These are phyloP conservation scores for Neogobius melanostomus DNA, from an alignment of 2,113 vertebrate genomes.

Conservation along the genomic window DNA sequence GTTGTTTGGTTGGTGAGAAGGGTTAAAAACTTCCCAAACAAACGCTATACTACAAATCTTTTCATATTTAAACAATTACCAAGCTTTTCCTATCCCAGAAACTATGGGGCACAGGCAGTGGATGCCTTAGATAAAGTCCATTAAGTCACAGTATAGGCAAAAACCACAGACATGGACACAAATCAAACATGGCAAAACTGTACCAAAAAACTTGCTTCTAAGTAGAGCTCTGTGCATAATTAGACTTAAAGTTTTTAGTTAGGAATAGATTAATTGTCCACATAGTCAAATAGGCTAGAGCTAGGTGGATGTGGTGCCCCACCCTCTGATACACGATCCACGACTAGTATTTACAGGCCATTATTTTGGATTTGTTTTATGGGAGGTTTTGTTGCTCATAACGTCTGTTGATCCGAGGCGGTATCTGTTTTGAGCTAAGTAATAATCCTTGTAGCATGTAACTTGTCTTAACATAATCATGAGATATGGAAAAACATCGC, in stretches of 20 bases:
- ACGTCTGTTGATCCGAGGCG: conserved; percentile 30
- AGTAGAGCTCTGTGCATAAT: no score
- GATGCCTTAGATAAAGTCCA: not conserved
- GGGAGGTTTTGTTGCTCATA: conserved; percentile 43
- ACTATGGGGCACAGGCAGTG: not conserved
- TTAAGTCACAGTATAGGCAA: not conserved
- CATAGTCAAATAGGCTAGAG: no score
- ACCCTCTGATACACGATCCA: conserved; percentile 32
- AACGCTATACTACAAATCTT: not conserved
- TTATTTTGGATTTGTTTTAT: conserved; percentile 35
- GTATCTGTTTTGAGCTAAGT: conserved; percentile 25
- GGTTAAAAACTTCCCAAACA: no score
- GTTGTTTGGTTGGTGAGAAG: no score
- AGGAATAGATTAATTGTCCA: no score
- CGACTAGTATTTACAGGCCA: conserved; percentile 43
- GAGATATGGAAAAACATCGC: not conserved
- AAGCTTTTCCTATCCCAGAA: not conserved
- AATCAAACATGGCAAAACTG: no score
- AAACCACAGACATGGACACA: no score
- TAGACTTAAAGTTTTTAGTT: no score
- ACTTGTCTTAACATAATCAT: not conserved
- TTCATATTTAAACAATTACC: not conserved
- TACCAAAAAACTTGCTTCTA: no score
- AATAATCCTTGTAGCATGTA: conserved; percentile 11
- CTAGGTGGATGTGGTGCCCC: conserved; percentile 14